Evolutionary conservation across 2,888 invertebrate genomes (phyloP), one percentile per base, ranked within the genome.

Genomic region (Drosophila niveifrons): DNA sequence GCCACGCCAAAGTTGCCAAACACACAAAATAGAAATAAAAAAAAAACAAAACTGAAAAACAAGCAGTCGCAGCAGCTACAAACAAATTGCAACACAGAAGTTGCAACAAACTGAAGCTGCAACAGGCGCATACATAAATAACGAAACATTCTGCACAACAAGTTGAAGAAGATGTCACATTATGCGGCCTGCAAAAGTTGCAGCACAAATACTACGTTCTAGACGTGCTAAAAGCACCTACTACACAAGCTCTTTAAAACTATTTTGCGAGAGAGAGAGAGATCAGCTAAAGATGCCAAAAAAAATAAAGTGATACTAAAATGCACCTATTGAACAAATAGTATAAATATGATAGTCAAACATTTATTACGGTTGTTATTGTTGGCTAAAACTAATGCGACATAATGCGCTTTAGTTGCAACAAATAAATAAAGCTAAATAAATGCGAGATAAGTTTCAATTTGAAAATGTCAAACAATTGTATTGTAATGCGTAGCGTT

Each of bases 61-160:
- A 58, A 73, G 52, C 13, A n/a, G 39, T n/a, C 39, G 44, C 47
- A 57, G 44, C 47, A 57, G 23, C 23, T 23, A 70, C 67, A 67
- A 82, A 71, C 80, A 78, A 84, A 81, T 78, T 81, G 72, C 78
- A 67, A 59, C 72, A 59, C 72, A 75, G 66, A 70, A 82, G 85
- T 85, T 77, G 82, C 88, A 74, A 53, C 77, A 68, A 66, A 58
- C 68, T 66, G 65, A 11, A 51, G 58, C 68, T 81, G 82, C 82
- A 88, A 83, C 83, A 88, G 88, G 82, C 88, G 80, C 86, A 80
- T 67, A 73, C 78, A 83, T 85, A 83, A 83, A 88, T 82, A 85
- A 85, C 65, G 63, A 75, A 85, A 85, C 87, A 86, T 80, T 72
- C 69, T 71, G 65, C 53, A 44, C 51, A 80, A 64, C 48, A 61